Percentiles rank a stretch among this genome's conserved stretches.
Conservation (phyloP, 2,888 invertebrate genomes). For the Rotaria socialis region DNA sequence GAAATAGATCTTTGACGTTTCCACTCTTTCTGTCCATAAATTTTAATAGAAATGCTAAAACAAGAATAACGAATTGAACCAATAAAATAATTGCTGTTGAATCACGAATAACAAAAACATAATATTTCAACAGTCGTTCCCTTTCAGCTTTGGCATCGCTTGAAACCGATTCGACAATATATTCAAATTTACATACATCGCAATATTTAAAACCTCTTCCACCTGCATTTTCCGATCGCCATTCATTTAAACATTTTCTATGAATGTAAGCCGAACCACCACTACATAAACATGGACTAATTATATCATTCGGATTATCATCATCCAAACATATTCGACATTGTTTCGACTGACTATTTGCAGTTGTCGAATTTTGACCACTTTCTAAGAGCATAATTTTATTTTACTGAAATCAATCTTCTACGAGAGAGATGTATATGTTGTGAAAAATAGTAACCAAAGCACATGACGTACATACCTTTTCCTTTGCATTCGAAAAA, state of each 20-base stretch:
- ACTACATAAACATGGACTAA: constrained; percentile 33
- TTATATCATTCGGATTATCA: neutral
- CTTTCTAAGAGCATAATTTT: too few relatives aligned
- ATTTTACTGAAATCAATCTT: too few relatives aligned
- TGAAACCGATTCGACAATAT: neutral
- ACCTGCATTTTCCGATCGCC: constrained; percentile 20
- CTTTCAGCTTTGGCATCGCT: neutral
- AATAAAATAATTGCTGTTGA: neutral
- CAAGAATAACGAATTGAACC: neutral
- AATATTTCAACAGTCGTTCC: neutral
- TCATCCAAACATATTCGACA: too few relatives aligned
- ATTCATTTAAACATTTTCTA: neutral
- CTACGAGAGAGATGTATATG: too few relatives aligned
- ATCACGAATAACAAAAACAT: constrained; percentile 19
- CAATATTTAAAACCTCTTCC: neutral
- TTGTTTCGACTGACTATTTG: too few relatives aligned
- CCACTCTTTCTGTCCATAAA: neutral
- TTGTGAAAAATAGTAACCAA: too few relatives aligned
- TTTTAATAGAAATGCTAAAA: neutral
- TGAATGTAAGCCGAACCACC: constrained; percentile 15
- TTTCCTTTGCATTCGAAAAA: too few relatives aligned
- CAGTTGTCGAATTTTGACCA: too few relatives aligned
- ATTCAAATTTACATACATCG: constrained; percentile 19
- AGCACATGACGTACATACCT: too few relatives aligned
- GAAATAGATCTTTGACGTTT: neutral